Evolutionary conservation across 1,140 invertebrate genomes (phyloP), one percentile per base, ranked within the genome.

Genomic region (Trachelipus rathkii): DNA sequence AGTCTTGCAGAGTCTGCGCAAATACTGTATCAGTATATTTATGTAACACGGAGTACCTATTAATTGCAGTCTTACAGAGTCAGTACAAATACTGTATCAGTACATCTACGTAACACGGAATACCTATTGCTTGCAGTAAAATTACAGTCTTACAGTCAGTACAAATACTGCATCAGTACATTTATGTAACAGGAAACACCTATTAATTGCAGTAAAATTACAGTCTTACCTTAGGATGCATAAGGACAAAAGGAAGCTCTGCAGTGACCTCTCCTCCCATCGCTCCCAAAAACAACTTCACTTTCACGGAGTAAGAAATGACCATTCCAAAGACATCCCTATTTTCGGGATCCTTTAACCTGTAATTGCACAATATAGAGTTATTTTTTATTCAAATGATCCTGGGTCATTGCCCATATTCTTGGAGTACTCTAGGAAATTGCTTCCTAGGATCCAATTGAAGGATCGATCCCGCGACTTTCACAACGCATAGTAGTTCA

Each of bases 231-330:
- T 98, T 98, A 4, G 96, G 93, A 86, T 98, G 93, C 91, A 98
- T 99, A 66, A 99, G 85, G 67, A 98, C 95, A 86, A 99, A 98
- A 10, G 97, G 97, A 81, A 99, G 85, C 86, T 99, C 97, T 4
- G 97, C 96, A n/a, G 91, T 89, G 8, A 99, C 85, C 87, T 99
- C 97, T 15, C 96, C 96, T 45, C 93, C 94, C 46, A 98, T 87
- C 71, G 95, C 95, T 24, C 96, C 95, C 77, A 98, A 86, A 84
- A 95, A 96, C 8, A 99, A 88, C 87, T 98, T 97, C 10, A 99
- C 95, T 87, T 98, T 98, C 10, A 94, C 92, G 24, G 91, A 90
- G 86, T 96, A 96, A 0, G 93, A 94, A 7, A 96, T 92, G 77
- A 95, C 90, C 78, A 95, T 95, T 33, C 93, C 94, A 85, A 95